phyloP scores from a whole-genome alignment of 23 tunicate genomes.

The Oikopleura dioica region DNA sequence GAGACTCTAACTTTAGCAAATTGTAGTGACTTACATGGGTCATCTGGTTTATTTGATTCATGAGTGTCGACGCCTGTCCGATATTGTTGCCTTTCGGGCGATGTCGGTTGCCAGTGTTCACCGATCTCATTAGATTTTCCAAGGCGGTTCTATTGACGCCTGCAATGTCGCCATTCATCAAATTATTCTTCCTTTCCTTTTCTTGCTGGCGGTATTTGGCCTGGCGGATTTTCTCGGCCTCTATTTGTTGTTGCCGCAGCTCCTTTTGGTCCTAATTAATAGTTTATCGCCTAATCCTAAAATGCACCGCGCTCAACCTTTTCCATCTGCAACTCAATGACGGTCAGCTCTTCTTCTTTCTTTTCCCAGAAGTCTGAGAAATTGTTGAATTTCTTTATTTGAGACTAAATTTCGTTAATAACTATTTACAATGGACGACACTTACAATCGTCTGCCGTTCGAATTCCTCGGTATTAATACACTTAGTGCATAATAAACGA shows the following conservation, averaged over 20 bases:
- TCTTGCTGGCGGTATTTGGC: not conserved
- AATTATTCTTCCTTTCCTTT: not conserved
- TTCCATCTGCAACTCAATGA: not conserved
- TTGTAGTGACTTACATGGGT: too few relatives aligned
- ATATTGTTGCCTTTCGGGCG: too few relatives aligned
- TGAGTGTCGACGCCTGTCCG: too few relatives aligned
- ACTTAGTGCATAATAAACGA: not conserved
- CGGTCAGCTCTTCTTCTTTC: not conserved
- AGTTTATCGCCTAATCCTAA: not conserved
- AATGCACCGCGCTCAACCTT: not conserved
- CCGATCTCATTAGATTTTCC: not conserved
- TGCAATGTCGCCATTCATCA: too few relatives aligned
- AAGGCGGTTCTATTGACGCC: not conserved
- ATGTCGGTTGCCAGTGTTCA: too few relatives aligned
- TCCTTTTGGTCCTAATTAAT: conserved; percentile 1
- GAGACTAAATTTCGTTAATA: too few relatives aligned
- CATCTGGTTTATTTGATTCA: too few relatives aligned
- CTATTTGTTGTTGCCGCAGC: not conserved
- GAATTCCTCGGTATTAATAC: not conserved
- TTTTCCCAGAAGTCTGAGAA: not conserved
- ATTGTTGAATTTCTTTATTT: not conserved
- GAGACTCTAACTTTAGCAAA: too few relatives aligned
- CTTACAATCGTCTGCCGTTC: not conserved
- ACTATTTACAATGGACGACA: too few relatives aligned
- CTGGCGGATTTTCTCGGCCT: not conserved